Percentiles rank a stretch among this genome's conserved stretches.
Evolutionary conservation across 1,140 invertebrate species (phyloP).

Genomic region (Triops cancriformis): DNA sequence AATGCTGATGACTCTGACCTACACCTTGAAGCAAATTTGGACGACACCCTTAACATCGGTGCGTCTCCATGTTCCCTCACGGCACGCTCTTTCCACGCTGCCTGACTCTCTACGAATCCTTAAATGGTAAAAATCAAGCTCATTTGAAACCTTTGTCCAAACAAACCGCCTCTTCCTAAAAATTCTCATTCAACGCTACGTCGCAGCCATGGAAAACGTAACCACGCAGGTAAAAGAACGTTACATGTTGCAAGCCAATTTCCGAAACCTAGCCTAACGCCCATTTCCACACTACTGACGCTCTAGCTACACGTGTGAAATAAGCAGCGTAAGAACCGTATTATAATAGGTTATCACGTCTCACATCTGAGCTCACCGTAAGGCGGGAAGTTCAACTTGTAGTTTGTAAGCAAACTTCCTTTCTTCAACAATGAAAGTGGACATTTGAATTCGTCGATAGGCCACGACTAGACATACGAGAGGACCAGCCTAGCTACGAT

Average conservation of each 20-base stretch:
- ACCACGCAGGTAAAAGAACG: neutral
- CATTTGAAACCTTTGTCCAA: neutral
- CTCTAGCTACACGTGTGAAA: neutral
- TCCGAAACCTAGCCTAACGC: neutral
- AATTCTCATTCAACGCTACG: too few species aligned
- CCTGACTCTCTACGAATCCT: neutral
- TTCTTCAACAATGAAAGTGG: too few species aligned
- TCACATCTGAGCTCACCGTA: neutral
- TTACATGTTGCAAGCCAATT: neutral
- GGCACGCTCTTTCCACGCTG: neutral
- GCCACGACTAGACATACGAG: too few species aligned
- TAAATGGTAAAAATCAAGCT: neutral
- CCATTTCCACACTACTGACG: neutral
- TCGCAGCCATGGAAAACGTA: too few species aligned
- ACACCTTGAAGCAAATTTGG: conserved; percentile 9
- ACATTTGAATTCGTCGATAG: too few species aligned
- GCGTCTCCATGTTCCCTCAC: neutral
- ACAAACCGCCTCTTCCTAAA: too few species aligned
- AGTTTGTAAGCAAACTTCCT: too few species aligned
- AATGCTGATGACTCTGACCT: neutral
- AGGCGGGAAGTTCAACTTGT: too few species aligned
- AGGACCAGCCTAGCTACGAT: too few species aligned
- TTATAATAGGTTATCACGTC: too few species aligned
- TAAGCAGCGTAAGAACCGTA: too few species aligned
- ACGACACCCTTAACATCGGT: neutral